Evolutionary conservation across 2,797 vertebrate species (phyloP), one percentile per base, ranked within the genome.

Genomic region (Oreonectes daqikongensis): DNA sequence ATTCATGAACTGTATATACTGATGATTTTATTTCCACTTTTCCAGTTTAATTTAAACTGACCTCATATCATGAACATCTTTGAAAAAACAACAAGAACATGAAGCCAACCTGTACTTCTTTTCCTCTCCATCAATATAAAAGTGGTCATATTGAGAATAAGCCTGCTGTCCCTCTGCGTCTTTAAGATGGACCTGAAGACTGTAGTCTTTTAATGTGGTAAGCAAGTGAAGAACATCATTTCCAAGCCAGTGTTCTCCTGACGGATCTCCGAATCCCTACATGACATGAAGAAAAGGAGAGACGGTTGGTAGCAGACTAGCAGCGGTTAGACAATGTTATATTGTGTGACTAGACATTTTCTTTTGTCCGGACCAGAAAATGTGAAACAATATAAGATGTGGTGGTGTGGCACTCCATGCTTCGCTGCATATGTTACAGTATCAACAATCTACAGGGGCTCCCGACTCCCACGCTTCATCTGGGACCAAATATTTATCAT

Each of bases 231-330:
- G 91, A 87, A 93, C 90, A 76, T 94, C 93, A 86, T 95, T 95
- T 77, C 94, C 94, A 77, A 95, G 84, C 94, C 94, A 95, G 83
- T 94, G 89, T 81, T 95, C 94, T 79, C 93, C 94, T 24, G 90
- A 86, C 0, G 82, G 88, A 24, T 94, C 90, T 75, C 94, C 94
- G 81, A 95, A 95, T 61, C 94, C 94, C 94, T 95, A 79, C 69
- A 84, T 81, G 14, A 85, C 55, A 88, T 84, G 38, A 79, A 77
- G 10, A 59, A 86, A 76, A 15, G 74, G 70, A 72, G 79, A 4
- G 4, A 12, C 1, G 40, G 28, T 18, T 30, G 12, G 12, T 15
- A 46, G 44, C 15, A 46, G 44, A 44, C 35, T 18, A 20, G 26
- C 40, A 38, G 40, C 53, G 48, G 32, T 32, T 46, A 22, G 11